phyloP scores from a whole-genome alignment of 1,140 invertebrate genomes.

The Drosophila triauraria region DNA sequence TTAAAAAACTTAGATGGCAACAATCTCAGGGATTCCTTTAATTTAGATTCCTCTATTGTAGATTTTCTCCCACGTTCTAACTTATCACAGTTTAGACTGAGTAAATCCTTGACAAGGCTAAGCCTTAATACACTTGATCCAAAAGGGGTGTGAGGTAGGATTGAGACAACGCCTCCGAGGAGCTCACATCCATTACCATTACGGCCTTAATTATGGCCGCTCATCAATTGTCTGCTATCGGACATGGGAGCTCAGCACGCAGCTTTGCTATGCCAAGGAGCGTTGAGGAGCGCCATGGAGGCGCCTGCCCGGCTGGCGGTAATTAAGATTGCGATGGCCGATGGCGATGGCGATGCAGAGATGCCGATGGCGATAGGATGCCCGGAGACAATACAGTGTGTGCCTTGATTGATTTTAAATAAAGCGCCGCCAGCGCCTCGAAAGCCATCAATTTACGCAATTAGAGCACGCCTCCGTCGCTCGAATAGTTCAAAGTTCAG shows the following conservation, averaged over 20 bases:
- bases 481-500: conserved; percentile 48
- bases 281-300: conserved; percentile 21
- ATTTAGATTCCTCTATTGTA: no score
- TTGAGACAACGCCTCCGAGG: conserved; percentile 14
- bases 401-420: conserved; percentile 75
- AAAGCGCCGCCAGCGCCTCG: conserved; percentile 39
- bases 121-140: conserved; percentile 23
- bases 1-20: background rate
- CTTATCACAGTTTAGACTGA: conserved; percentile 14
- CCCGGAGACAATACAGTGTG: conserved; percentile 20
- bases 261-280: conserved; percentile 11
- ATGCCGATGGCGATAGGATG: conserved; percentile 34
- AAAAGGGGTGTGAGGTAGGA: conserved; percentile 2
- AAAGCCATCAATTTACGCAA: conserved; percentile 71
- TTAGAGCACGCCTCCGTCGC: conserved; percentile 44
- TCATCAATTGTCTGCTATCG: conserved; percentile 67
- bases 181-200: conserved; percentile 37
- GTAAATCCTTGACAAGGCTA: background rate
- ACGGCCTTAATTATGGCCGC: conserved; percentile 65
- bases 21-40: no score
- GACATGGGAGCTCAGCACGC: conserved; percentile 55
- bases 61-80: background rate
- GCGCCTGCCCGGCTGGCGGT: conserved; percentile 31
- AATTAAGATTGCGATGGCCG: conserved; percentile 50
- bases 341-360: conserved; percentile 16